These are phyloP conservation scores for Adelognathus sp. DNA, from an alignment of 2,888 invertebrate genomes.

Conservation along the genomic window DNA sequence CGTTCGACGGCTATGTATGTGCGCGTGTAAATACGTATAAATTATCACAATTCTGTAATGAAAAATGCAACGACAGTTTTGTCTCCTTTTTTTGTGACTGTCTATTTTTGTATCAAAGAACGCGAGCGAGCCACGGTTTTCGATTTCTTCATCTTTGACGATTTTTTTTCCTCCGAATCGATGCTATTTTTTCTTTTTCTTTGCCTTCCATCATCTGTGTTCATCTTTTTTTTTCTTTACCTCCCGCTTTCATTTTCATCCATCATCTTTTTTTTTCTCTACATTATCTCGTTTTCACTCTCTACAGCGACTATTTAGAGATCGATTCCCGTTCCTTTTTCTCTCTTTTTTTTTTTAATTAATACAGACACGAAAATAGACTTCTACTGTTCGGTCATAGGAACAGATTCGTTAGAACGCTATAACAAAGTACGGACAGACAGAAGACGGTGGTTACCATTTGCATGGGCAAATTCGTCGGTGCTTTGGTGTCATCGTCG, in stretches of 20 bases:
- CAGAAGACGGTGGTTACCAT: slow-evolving; percentile 81
- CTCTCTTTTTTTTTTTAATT: slow-evolving; percentile 16
- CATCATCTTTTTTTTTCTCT: slow-evolving; percentile 15
- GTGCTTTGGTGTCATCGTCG: slow-evolving; percentile 71
- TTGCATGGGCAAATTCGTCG: slow-evolving; percentile 78
- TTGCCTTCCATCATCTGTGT: neutral
- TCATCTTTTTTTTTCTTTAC: neutral
- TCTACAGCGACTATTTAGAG: slow-evolving; percentile 23
- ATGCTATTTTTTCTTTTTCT: neutral
- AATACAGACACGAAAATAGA: slow-evolving; percentile 45
- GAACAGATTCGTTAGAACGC: slow-evolving; percentile 79
- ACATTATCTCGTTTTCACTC: slow-evolving; percentile 40
- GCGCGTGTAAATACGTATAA: slow-evolving; percentile 62
- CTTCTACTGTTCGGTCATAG: slow-evolving; percentile 69
- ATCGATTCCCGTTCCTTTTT: neutral
- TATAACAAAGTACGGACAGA: slow-evolving; percentile 80
- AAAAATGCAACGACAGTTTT: slow-evolving; percentile 63
- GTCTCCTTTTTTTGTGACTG: neutral
- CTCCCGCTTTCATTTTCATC: neutral
- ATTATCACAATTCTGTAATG: slow-evolving; percentile 73
- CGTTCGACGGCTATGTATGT: slow-evolving; percentile 59
- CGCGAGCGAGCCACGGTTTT: slow-evolving; percentile 41
- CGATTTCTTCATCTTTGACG: neutral
- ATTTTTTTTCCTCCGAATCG: neutral
- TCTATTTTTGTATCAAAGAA: slow-evolving; percentile 15